Percentiles rank a stretch among this genome's conserved stretches.
Evolutionary conservation across 2,113 vertebrate genomes (phyloP).

Genomic region (Boleophthalmus pectinirostris): DNA sequence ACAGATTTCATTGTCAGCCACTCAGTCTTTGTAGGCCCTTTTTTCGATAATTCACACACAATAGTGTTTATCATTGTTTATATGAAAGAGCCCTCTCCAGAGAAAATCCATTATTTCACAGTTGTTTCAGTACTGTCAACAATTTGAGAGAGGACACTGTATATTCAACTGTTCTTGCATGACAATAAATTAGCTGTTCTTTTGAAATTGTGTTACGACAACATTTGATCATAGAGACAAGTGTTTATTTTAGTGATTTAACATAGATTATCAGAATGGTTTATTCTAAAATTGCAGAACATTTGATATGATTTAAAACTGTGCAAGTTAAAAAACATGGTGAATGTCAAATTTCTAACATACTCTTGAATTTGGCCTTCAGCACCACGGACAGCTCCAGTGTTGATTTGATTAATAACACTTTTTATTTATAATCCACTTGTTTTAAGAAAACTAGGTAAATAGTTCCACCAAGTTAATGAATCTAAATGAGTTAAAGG

Average conservation of each 20-base stretch:
- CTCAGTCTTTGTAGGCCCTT: no score
- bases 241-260: neutral
- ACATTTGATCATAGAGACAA: neutral
- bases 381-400: constrained; percentile 3
- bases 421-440: no score
- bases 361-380: neutral
- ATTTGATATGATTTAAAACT: neutral
- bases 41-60: no score
- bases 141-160: neutral
- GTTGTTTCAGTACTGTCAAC: neutral
- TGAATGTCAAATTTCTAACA: neutral
- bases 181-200: neutral
- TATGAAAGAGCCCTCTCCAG: neutral
- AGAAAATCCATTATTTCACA: neutral
- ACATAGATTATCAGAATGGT: neutral
- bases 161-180: neutral
- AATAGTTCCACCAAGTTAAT: no score
- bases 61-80: neutral
- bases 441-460: no score
- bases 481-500: no score
- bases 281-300: neutral
- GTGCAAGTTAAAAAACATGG: neutral
- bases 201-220: neutral
- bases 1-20: no score
- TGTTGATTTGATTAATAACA: no score